Base-by-base conservation (phyloP, 2,113 vertebrate genomes). In the Zosterops pallidus region DNA sequence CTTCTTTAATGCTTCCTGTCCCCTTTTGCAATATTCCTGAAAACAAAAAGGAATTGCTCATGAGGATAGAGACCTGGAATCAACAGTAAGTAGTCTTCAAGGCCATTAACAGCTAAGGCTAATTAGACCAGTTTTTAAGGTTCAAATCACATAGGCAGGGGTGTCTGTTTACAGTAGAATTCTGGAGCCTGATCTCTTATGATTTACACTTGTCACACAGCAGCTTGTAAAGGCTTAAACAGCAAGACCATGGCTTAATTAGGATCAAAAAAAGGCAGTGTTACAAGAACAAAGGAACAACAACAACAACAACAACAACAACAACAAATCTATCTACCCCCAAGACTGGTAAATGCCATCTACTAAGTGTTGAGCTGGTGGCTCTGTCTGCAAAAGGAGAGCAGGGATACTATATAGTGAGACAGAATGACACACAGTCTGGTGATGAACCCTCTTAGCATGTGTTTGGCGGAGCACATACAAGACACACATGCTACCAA, bases 21-120 rank as follows among this genome's bases (percentile, higher is more conserved):
- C 98, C 9, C 95, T 98, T 84, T 53, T 98, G 95, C 98, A 98
- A 84, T 97, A 97, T 31, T 97, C 97, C 98, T 98, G 86, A 50
- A 82, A 96, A 60, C 25, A 85, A 82, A 95, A 79, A 14, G 9
- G 7, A 25, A 57, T 56, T 42, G 14, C 5, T 2, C 16, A 13
- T 91, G 46, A 97, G 39, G 33, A 69, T 0, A 55, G 52, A 83
- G 31, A 74, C 22, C 35, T 17, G 41, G 59, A n/a, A 50, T 1
- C 9, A 57, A 65, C 5, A 39, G 7, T 5, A 50, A 9, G 31
- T 15, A 89, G 39, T 62, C 83, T 89, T 86, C 70, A 83, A 85
- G 35, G 42, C 65, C 52, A 70, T 68, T 65, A 84, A 77, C 22
- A 86, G 14, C 28, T 49, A 63, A 29, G 50, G 35, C 39, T 70